Percentiles rank a stretch among this genome's conserved stretches.
Evolutionary conservation across 2,888 invertebrate genomes (phyloP).

Genomic region (Stenotaenia linearis): DNA sequence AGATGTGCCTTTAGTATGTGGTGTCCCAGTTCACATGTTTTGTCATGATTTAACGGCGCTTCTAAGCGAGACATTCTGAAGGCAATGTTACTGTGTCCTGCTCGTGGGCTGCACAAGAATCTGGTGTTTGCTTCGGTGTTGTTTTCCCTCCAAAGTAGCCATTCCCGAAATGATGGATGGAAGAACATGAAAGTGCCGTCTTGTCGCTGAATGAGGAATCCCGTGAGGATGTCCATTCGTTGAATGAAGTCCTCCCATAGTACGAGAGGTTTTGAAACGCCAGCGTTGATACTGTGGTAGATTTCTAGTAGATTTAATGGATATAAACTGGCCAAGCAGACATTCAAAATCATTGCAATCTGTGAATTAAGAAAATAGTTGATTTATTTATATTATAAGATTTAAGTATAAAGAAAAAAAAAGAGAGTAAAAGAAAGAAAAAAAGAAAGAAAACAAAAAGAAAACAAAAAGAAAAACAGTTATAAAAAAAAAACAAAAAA

Average conservation of each 20-base stretch:
- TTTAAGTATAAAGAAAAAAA: too few species aligned
- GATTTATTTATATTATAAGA: too few species aligned
- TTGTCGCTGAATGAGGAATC: slow-evolving; percentile 79
- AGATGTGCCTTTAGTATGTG: slow-evolving; percentile 95
- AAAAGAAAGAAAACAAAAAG: too few species aligned
- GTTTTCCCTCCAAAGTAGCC: slow-evolving; percentile 70
- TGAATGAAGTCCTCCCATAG: slow-evolving; percentile 87
- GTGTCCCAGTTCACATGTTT: slow-evolving; percentile 87
- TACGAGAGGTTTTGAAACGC: slow-evolving; percentile 69
- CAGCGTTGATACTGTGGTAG: slow-evolving; percentile 85
- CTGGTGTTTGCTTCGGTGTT: not conserved
- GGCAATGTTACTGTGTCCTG: slow-evolving; percentile 88
- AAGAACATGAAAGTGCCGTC: slow-evolving; percentile 96
- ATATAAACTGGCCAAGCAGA: slow-evolving; percentile 83
- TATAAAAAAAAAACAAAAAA: too few species aligned
- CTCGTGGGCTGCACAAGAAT: slow-evolving; percentile 49
- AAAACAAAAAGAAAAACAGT: not conserved
- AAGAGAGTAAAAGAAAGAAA: too few species aligned
- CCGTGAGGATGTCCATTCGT: slow-evolving; percentile 75
- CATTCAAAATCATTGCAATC: slow-evolving; percentile 56
- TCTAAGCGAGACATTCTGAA: slow-evolving; percentile 82
- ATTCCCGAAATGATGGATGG: slow-evolving; percentile 96
- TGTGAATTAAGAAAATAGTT: too few species aligned
- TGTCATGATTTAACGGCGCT: slow-evolving; percentile 77
- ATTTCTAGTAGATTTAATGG: slow-evolving; percentile 86